Conservation (phyloP, 1,140 invertebrate genomes). For the Diorhabda carinulata region DNA sequence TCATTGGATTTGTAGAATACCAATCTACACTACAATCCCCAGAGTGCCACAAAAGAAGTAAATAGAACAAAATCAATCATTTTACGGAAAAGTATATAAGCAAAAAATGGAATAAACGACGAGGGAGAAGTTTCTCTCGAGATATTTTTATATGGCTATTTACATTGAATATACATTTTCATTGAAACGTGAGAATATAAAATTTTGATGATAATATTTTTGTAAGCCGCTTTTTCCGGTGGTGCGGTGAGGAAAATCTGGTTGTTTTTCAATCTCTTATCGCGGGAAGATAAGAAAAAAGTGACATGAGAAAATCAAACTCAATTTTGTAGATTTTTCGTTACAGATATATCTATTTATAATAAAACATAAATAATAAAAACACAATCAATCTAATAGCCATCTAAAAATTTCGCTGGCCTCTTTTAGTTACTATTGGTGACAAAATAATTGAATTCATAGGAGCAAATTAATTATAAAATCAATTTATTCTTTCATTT, state of each 20-base stretch:
- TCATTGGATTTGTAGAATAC: background rate
- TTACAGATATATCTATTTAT: too few relatives aligned
- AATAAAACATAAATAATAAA: too few relatives aligned
- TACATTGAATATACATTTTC: conserved; percentile 1
- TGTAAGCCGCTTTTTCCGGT: background rate
- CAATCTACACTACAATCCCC: background rate
- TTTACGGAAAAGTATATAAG: background rate
- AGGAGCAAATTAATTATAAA: too few relatives aligned
- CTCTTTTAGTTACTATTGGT: too few relatives aligned
- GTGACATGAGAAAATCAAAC: too few relatives aligned
- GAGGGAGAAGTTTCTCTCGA: background rate
- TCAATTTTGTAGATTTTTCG: too few relatives aligned
- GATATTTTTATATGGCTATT: conserved; percentile 1
- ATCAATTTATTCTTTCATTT: background rate
- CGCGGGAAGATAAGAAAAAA: too few relatives aligned
- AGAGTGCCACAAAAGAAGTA: background rate
- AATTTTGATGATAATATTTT: background rate
- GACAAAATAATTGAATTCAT: too few relatives aligned
- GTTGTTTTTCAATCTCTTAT: too few relatives aligned
- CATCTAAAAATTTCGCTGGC: too few relatives aligned
- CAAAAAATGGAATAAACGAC: conserved; percentile 1
- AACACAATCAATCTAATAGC: too few relatives aligned
- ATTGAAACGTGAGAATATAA: conserved; percentile 1
- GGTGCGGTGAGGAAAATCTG: background rate
- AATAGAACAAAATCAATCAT: conserved; percentile 1